Evolutionary conservation across 2,797 vertebrate genomes (phyloP).

Genomic region (Atherinosoma microstoma): DNA sequence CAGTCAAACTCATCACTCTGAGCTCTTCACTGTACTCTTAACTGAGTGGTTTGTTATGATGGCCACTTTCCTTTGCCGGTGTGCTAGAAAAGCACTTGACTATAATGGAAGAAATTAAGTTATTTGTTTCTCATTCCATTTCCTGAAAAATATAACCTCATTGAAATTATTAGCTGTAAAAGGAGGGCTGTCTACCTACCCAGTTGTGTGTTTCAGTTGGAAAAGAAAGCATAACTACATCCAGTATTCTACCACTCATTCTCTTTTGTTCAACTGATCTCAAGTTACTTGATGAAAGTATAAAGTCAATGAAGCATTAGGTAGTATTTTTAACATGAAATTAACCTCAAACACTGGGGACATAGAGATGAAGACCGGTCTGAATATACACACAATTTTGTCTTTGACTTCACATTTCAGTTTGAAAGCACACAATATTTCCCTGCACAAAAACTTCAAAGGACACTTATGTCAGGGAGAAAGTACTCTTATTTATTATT

Average conservation of each 20-base stretch:
- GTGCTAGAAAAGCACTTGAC: constrained; percentile 24
- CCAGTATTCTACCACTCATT: constrained; percentile 6
- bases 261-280: not conserved
- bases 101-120: constrained; percentile 49
- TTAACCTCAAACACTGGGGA: not conserved
- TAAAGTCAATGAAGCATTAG: no score
- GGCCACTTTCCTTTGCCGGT: constrained; percentile 14
- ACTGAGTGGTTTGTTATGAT: constrained; percentile 36
- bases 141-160: constrained; percentile 4
- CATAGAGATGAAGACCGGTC: not conserved
- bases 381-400: not conserved
- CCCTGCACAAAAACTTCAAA: not conserved
- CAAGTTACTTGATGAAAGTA: no score
- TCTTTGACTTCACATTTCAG: not conserved
- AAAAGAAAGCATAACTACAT: not conserved
- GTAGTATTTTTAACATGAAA: not conserved
- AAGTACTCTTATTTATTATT: not conserved
- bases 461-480: not conserved
- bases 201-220: not conserved
- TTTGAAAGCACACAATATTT: not conserved
- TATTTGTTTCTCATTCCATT: constrained; percentile 12
- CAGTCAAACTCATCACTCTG: constrained; percentile 26
- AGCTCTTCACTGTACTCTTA: constrained; percentile 25
- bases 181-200: constrained; percentile 37
- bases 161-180: constrained; percentile 9